These are phyloP conservation scores for Temnothorax nylanderi DNA, from an alignment of 1,140 invertebrate species.

Conservation along the genomic window DNA sequence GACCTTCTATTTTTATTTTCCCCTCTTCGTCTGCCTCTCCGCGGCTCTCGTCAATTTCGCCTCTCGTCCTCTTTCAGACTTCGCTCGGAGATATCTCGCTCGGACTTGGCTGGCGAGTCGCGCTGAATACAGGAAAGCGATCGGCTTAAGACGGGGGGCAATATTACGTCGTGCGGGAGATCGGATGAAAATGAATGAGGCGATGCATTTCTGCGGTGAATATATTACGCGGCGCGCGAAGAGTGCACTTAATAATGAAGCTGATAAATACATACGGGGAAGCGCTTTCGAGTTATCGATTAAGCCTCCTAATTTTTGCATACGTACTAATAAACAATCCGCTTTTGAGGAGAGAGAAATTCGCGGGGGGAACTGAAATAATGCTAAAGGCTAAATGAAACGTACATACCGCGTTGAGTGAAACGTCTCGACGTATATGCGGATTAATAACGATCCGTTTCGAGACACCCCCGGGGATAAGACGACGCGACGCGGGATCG, in stretches of 20 bases:
- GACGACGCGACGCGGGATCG: background rate
- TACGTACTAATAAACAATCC: constrained; percentile 11
- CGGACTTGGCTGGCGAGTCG: constrained; percentile 6
- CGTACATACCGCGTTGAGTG: background rate
- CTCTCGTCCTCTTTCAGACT: background rate
- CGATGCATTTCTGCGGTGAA: constrained; percentile 24
- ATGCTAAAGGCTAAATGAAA: background rate
- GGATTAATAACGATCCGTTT: constrained; percentile 34
- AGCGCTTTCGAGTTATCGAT: constrained; percentile 6
- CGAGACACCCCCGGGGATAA: background rate
- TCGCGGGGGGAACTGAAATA: background rate
- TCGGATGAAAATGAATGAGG: constrained; percentile 40
- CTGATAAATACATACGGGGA: constrained; percentile 19
- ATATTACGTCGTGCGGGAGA: constrained; percentile 26
- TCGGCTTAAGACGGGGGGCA: background rate
- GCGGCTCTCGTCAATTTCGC: constrained; percentile 40
- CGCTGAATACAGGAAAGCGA: constrained; percentile 54
- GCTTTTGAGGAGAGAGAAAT: background rate
- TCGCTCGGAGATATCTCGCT: constrained; percentile 44
- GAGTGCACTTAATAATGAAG: constrained; percentile 40
- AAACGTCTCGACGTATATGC: background rate
- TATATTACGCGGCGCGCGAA: constrained; percentile 35
- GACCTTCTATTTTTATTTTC: constrained; percentile 50
- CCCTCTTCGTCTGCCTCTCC: background rate
- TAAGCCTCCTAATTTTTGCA: background rate